Evolutionary conservation across 2,888 invertebrate species (phyloP).

Genomic region (Meteorus colon): DNA sequence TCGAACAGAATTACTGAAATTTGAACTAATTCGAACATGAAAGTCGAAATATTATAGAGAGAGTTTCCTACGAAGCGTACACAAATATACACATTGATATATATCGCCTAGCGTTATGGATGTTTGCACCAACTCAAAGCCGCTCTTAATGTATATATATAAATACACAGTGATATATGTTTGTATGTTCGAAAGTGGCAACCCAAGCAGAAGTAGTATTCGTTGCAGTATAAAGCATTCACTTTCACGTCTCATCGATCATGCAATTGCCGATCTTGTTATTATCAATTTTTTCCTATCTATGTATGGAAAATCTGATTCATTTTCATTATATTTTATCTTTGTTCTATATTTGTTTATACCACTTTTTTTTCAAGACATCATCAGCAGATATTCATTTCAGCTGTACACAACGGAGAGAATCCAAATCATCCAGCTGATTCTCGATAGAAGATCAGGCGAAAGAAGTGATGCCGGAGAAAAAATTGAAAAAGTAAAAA

Average conservation of each 20-base stretch:
- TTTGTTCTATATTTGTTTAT: background rate
- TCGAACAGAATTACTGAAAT: background rate
- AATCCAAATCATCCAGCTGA: background rate
- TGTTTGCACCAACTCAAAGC: background rate
- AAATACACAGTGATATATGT: background rate
- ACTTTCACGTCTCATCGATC: slow-evolving; percentile 1
- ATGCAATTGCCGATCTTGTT: background rate
- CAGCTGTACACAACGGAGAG: background rate
- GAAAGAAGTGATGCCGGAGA: background rate
- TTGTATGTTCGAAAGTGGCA: background rate
- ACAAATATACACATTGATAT: background rate
- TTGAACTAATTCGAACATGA: background rate
- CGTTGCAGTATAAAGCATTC: background rate
- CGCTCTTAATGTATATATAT: background rate
- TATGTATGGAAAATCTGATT: background rate
- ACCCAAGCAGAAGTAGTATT: background rate
- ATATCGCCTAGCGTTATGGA: background rate
- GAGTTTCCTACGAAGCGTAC: background rate
- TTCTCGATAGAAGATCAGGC: background rate
- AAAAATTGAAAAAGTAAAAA: background rate
- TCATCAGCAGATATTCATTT: background rate
- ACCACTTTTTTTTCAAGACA: background rate
- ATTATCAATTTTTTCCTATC: background rate
- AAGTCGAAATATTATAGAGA: background rate
- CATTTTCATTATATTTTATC: background rate